Evolutionary conservation across 2,888 invertebrate species (phyloP).

Genomic region (Hypselothyrea guttata): DNA sequence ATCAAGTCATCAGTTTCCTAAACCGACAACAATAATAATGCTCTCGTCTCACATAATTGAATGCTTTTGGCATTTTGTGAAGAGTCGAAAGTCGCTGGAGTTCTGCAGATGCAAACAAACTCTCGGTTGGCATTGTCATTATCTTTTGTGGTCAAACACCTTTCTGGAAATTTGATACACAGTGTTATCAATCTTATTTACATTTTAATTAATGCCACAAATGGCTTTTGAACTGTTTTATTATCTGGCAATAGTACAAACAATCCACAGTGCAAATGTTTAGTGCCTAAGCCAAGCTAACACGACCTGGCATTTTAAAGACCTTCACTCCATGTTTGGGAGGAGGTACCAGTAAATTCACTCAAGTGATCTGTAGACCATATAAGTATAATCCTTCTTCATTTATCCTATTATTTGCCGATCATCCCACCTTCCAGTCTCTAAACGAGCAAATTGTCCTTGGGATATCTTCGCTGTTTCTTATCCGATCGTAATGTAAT

Average conservation of each 20-base stretch:
- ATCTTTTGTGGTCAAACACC: conserved; percentile 8
- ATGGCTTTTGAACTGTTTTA: conserved; percentile 26
- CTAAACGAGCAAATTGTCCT: too few species aligned
- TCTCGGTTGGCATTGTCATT: conserved; percentile 6
- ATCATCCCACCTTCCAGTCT: too few species aligned
- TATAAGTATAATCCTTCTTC: too few species aligned
- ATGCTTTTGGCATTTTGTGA: conserved; percentile 15
- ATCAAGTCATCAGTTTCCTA: conserved; percentile 5
- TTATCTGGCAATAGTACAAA: conserved; percentile 11
- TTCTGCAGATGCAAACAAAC: conserved; percentile 14
- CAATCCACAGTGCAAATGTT: conserved; percentile 1
- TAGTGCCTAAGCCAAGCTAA: neutral
- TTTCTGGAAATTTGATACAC: conserved; percentile 12
- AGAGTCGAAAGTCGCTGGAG: conserved; percentile 34
- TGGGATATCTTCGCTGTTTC: too few species aligned
- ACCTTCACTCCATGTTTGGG: too few species aligned
- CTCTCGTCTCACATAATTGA: conserved; percentile 17
- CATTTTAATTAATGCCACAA: conserved; percentile 16
- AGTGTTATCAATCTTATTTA: conserved; percentile 24
- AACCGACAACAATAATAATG: conserved; percentile 31
- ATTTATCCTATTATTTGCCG: too few species aligned
- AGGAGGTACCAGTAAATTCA: too few species aligned
- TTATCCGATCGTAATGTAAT: too few species aligned
- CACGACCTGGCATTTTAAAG: too few species aligned
- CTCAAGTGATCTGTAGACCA: too few species aligned